Evolutionary conservation across 2,797 vertebrate genomes (phyloP), one percentile per base, ranked within the genome.

Genomic region (Spatula clypeata): DNA sequence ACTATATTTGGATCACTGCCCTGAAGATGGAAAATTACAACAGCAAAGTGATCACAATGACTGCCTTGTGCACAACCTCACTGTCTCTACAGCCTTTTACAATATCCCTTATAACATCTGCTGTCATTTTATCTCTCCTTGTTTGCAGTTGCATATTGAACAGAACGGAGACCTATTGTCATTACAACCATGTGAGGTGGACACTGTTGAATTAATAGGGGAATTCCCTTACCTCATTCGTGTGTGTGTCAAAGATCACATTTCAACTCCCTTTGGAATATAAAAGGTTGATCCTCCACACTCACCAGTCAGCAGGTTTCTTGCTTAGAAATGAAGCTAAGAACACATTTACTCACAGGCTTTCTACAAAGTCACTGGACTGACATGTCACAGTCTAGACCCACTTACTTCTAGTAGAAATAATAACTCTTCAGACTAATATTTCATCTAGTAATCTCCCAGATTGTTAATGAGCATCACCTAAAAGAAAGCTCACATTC

Each of bases 401-500:
- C 31, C 23, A 38, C 23, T 74, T 51, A 45, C 9, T 49, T 69
- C 54, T 55, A 16, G 20, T 20, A 17, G 36, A 89, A 92, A 65
- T 38, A 79, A 69, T 1, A 83, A 29, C 24, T 67, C 61, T 58
- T 93, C 17, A 82, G 55, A 36, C 14, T 58, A 51, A 27, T 49
- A 47, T 40, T 70, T 29, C 65, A 16, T 20, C 61, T 2, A 62
- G 19, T 42, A 55, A 79, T 20, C 20, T 26, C 26, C 19, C 36
- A 67, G 27, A 29, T 24, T 71, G 19, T 31, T 88, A 82, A 70
- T 36, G 79, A 82, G 44, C 31, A 54, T 42, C 75, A 81, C n/a
- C 38, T 47, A 55, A 93, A 90, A 93, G 51, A 76, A 93, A 88
- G 71, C 19, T 88, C 65, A 81, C 64, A 69, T 80, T 84, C 73